phyloP scores from a whole-genome alignment of 2,888 invertebrate species.

The Miltochrista miniata region DNA sequence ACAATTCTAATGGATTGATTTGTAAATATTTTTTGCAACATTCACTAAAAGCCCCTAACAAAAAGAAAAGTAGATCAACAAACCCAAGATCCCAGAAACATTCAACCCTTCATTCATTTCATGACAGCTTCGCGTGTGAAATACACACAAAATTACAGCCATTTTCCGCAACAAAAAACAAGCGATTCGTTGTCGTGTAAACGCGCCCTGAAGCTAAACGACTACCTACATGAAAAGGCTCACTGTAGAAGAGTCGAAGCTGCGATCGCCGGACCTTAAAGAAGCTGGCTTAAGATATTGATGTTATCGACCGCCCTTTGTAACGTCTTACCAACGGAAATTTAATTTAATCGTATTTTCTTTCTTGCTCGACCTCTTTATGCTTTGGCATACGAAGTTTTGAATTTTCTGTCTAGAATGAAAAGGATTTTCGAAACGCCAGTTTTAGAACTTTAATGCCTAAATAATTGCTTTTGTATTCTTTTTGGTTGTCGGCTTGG shows the following conservation, averaged over 20 bases:
- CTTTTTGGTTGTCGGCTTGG: too few species aligned
- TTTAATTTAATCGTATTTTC: constrained; percentile 80
- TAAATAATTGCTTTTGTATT: too few species aligned
- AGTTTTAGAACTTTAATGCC: constrained; percentile 1
- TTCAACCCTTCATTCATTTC: constrained; percentile 39
- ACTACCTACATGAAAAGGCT: constrained; percentile 47
- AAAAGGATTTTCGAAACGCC: constrained; percentile 22
- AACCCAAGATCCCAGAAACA: constrained; percentile 14
- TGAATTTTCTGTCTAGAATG: constrained; percentile 50
- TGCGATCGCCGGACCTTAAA: constrained; percentile 55
- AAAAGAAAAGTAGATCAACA: constrained; percentile 21
- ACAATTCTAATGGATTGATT: too few species aligned
- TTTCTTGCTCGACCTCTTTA: constrained; percentile 64
- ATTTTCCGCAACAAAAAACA: constrained; percentile 37
- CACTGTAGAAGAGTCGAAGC: constrained; percentile 43
- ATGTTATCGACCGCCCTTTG: constrained; percentile 74
- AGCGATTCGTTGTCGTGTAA: constrained; percentile 35
- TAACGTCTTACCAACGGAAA: constrained; percentile 71
- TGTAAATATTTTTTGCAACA: too few species aligned
- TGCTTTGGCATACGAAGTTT: constrained; percentile 53
- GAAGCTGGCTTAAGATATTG: constrained; percentile 72
- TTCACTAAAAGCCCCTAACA: constrained; percentile 5
- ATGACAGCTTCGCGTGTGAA: constrained; percentile 40
- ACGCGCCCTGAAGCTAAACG: constrained; percentile 33
- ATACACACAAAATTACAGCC: constrained; percentile 32